Evolutionary conservation across 2,888 invertebrate species (phyloP), one percentile per base, ranked within the genome.

Genomic region (Ischnura elegans): DNA sequence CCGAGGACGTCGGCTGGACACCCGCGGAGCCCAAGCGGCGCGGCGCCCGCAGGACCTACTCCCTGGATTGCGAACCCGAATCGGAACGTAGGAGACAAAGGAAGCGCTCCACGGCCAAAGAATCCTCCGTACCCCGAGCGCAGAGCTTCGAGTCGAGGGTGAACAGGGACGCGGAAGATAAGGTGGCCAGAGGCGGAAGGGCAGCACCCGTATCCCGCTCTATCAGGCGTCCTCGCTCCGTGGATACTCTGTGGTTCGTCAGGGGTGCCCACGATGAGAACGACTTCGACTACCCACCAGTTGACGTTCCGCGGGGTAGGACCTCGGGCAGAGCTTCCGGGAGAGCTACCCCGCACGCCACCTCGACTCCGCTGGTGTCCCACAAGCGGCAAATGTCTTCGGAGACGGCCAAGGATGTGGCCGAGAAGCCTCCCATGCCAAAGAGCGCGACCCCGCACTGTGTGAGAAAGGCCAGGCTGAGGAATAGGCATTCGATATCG

Each of bases 1-100:
- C 45, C 84, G 94, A 6, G 94, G 94, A 51, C 94, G 94, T 29
- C 94, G 94, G 55, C 94, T 94, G 94, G 94, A 95, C 86, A 93
- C 94, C 76, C 84, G 66, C 94, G 87, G 87, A 93, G 66, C 66
- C 86, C n/a, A 93, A 93, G 46, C 93, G 94, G 45, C 93, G 94
- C 84, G 94, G 94, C 93, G 94, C 93, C 61, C 90, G 94, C 36
- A 86, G 93, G 51, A 93, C 93, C 36, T 61, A 87, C 29, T 55
- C 94, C 21, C 84, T 76, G 36, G 85, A 93, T 47, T 87, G 94
- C 85, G 93, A 94, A 29, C 93, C 93, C 93, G 93, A 90, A 16
- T 93, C 86, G 55, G 93, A 84, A 51, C 93, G 90, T 10, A 42
- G 43, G 43, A 90, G 61, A 16, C 61, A 43, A 16, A 90, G 90